These are phyloP conservation scores for Holocentrus rufus DNA, from an alignment of 2,797 vertebrate genomes.

Conservation along the genomic window DNA sequence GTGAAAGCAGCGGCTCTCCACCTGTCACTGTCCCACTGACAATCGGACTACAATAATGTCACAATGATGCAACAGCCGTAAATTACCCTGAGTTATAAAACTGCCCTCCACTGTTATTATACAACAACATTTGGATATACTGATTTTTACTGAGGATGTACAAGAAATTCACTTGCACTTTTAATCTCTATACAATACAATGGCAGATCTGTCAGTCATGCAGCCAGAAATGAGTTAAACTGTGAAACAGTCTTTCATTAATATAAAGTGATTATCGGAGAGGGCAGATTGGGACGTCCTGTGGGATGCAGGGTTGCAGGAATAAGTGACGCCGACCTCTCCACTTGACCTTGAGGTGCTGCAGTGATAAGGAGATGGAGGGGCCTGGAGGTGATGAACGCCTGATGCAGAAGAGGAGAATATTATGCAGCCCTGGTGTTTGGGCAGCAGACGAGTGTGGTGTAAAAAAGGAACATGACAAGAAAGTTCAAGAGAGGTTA, in stretches of 20 bases:
- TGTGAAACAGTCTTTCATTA: background rate
- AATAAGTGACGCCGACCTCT: slow-evolving; percentile 9
- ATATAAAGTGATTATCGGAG: slow-evolving; percentile 5
- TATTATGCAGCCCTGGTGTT: too few species aligned
- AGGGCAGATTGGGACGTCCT: background rate
- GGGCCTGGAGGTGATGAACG: background rate
- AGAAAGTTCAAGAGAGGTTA: too few species aligned
- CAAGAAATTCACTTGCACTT: too few species aligned
- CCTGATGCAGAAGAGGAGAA: background rate
- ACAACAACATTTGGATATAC: slow-evolving; percentile 3
- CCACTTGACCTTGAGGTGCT: slow-evolving; percentile 24
- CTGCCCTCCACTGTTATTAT: slow-evolving; percentile 7
- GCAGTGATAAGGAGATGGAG: slow-evolving; percentile 12
- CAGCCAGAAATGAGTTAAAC: background rate
- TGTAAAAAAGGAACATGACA: too few species aligned
- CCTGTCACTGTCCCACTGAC: slow-evolving; percentile 44
- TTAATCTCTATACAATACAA: background rate
- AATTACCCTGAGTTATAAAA: slow-evolving; percentile 30
- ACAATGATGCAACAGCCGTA: slow-evolving; percentile 36
- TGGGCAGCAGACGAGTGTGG: too few species aligned
- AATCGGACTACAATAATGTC: slow-evolving; percentile 2
- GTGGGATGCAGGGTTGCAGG: slow-evolving; percentile 3
- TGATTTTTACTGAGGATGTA: background rate
- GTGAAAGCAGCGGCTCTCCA: slow-evolving; percentile 33
- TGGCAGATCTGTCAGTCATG: too few species aligned